phyloP scores from a whole-genome alignment of 2,113 vertebrate species.

The Psephotus haematonotus region DNA sequence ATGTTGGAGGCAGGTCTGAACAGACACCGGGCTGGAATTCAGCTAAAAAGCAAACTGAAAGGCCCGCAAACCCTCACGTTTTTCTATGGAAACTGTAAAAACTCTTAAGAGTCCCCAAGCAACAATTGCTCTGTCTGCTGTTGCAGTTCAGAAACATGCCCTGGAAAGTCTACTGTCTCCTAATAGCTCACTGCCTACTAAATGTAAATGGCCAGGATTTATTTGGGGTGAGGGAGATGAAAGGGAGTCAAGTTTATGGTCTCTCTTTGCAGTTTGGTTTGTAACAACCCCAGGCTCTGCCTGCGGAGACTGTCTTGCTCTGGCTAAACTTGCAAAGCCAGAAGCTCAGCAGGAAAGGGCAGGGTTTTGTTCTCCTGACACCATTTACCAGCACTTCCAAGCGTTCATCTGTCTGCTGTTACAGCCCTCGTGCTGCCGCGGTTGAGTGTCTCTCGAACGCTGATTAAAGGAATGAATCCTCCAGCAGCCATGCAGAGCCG shows the following conservation, averaged over 20 bases:
- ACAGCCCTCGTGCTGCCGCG: background rate
- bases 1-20: background rate
- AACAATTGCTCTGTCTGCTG: constrained; percentile 6
- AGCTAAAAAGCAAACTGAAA: background rate
- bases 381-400: background rate
- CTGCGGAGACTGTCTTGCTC: background rate
- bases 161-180: constrained; percentile 15
- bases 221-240: constrained; percentile 24
- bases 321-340: background rate
- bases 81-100: constrained; percentile 37
- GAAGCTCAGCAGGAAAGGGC: background rate
- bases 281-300: background rate
- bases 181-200: constrained; percentile 11
- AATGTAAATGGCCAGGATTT: background rate
- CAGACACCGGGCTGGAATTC: background rate
- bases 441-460: background rate
- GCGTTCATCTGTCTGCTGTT: background rate
- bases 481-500: background rate
- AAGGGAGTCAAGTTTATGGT: background rate
- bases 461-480: background rate
- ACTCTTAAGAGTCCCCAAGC: constrained; percentile 4
- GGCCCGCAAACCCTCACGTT: background rate
- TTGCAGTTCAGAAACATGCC: background rate
- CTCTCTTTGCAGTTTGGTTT: background rate
- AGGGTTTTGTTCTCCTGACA: background rate